These are phyloP conservation scores for Turdus rufiventris DNA, from an alignment of 2,113 vertebrate genomes.

Conservation along the genomic window DNA sequence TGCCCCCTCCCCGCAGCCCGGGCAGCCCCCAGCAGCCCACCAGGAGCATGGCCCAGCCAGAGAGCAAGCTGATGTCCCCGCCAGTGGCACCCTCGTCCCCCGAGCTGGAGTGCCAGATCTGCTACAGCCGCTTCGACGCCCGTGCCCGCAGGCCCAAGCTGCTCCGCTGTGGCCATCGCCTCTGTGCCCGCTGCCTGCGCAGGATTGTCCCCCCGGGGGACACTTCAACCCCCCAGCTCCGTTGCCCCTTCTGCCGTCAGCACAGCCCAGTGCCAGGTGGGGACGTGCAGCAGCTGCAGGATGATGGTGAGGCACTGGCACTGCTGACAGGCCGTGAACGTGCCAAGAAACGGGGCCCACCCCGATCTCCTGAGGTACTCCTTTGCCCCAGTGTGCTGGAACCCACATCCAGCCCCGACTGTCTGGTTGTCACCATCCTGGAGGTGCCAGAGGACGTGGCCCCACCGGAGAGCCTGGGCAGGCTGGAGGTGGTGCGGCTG, in stretches of 20 bases:
- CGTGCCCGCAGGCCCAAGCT: conserved; percentile 77
- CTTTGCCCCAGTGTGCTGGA: conserved; percentile 77
- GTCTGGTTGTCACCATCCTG: conserved; percentile 87
- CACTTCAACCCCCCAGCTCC: conserved; percentile 66
- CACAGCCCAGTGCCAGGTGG: conserved; percentile 75
- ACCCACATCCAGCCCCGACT: conserved; percentile 69
- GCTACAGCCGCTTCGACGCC: conserved; percentile 81
- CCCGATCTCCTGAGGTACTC: conserved; percentile 71
- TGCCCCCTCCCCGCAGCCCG: not conserved
- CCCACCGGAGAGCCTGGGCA: conserved; percentile 74
- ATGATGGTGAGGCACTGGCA: conserved; percentile 76
- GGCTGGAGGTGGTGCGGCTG: conserved; percentile 79
- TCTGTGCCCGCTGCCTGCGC: conserved; percentile 82
- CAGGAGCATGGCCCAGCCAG: conserved; percentile 58
- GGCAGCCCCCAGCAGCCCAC: not conserved
- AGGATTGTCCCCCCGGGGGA: conserved; percentile 77
- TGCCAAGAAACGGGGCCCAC: conserved; percentile 22
- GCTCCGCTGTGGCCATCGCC: conserved; percentile 79
- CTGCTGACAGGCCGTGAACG: conserved; percentile 71
- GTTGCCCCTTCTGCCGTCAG: conserved; percentile 87
- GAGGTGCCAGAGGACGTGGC: conserved; percentile 78
- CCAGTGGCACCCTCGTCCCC: conserved; percentile 60
- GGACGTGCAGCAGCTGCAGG: conserved; percentile 80
- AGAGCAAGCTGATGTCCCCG: not conserved
- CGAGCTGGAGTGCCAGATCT: conserved; percentile 87